Percentiles rank a stretch among this genome's conserved stretches.
phyloP scores from a whole-genome alignment of 2,888 invertebrate species.

The Rambutsinella grinnellia region DNA sequence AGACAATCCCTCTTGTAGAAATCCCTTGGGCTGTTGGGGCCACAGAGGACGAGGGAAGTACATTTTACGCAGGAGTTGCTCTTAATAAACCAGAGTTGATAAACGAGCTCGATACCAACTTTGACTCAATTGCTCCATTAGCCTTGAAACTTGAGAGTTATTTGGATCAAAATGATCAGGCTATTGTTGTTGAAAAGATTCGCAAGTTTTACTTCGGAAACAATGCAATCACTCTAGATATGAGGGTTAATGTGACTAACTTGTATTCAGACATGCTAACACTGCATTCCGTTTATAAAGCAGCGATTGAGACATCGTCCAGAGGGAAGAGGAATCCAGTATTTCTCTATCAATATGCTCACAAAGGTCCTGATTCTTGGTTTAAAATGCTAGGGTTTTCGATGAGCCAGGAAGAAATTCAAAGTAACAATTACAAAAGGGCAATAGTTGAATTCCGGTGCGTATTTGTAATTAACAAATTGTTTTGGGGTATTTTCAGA shows the following conservation, averaged over 20 bases:
- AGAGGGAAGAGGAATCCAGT: slow-evolving; percentile 9
- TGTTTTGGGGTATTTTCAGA: background rate
- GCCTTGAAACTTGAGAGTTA: background rate
- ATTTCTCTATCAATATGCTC: slow-evolving; percentile 35
- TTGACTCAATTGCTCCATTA: slow-evolving; percentile 1
- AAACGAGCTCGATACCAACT: slow-evolving; percentile 2
- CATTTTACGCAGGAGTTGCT: background rate
- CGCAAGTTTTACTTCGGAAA: slow-evolving; percentile 33
- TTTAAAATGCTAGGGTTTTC: background rate
- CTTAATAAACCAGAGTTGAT: background rate
- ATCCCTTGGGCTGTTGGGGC: slow-evolving; percentile 20
- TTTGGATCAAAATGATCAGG: background rate
- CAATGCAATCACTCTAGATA: slow-evolving; percentile 8
- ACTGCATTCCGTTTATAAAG: background rate
- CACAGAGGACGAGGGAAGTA: slow-evolving; percentile 23
- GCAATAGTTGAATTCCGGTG: no score
- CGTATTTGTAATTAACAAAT: no score
- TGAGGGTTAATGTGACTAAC: background rate
- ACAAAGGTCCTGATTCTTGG: slow-evolving; percentile 1
- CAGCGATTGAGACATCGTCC: slow-evolving; percentile 6
- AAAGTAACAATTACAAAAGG: no score
- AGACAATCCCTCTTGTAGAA: background rate
- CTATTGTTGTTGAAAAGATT: background rate
- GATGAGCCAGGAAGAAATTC: no score
- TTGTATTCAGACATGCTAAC: slow-evolving; percentile 8